phyloP scores from a whole-genome alignment of 2,797 vertebrate species.

The Microctenopoma lineatum region DNA sequence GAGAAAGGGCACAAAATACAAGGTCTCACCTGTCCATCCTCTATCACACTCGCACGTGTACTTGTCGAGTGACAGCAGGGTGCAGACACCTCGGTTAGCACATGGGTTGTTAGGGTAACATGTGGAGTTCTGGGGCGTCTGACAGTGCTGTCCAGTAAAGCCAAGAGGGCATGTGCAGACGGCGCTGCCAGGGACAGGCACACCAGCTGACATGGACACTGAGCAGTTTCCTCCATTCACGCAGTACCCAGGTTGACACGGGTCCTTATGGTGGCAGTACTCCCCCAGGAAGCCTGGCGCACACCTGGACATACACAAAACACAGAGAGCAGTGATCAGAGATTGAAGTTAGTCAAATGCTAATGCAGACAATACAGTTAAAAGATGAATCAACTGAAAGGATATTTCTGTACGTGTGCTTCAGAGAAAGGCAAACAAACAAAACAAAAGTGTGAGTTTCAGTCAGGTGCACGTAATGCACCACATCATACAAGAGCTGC shows the following conservation, averaged over 20 bases:
- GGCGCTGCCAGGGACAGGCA: constrained; percentile 82
- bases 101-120: constrained; percentile 90
- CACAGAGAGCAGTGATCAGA: constrained; percentile 22
- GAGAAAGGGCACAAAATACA: background rate
- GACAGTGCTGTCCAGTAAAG: constrained; percentile 87
- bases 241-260: constrained; percentile 89
- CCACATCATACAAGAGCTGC: constrained; percentile 67
- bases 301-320: constrained; percentile 82
- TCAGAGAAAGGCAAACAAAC: constrained; percentile 54
- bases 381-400: constrained; percentile 39
- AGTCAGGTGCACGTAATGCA: constrained; percentile 42
- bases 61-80: constrained; percentile 82
- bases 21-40: constrained; percentile 89
- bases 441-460: constrained; percentile 67
- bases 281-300: constrained; percentile 90
- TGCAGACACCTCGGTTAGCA: constrained; percentile 86
- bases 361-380: constrained; percentile 23
- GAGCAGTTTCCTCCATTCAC: constrained; percentile 91
- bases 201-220: constrained; percentile 74
- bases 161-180: constrained; percentile 88
- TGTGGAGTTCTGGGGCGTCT: constrained; percentile 87
- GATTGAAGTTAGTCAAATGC: constrained; percentile 8
- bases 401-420: background rate
- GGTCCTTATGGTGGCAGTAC: constrained; percentile 92
- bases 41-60: constrained; percentile 87